These are phyloP conservation scores for Chlorodrepanis virens DNA, from an alignment of 2,113 vertebrate genomes.

Conservation along the genomic window DNA sequence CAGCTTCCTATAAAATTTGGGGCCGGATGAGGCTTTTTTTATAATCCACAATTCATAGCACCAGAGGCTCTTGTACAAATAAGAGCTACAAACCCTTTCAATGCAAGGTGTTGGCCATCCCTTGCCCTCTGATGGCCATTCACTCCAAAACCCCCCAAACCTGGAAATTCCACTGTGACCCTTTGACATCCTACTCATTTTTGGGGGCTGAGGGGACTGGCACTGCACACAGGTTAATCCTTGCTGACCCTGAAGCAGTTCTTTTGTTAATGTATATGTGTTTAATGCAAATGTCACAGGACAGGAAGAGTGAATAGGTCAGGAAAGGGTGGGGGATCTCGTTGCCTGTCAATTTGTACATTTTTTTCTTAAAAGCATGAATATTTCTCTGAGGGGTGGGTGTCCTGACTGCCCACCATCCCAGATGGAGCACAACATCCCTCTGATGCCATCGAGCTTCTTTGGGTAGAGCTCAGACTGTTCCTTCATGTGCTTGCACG, in stretches of 20 bases:
- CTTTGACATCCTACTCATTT: background rate
- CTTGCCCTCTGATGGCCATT: background rate
- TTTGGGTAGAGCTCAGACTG: background rate
- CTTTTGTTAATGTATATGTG: background rate
- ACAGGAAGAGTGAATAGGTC: background rate
- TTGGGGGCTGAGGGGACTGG: background rate
- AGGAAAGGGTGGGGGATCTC: background rate
- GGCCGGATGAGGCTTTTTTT: background rate
- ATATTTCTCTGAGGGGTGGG: background rate
- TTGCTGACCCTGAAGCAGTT: background rate
- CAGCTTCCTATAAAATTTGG: background rate
- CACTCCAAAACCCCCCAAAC: background rate
- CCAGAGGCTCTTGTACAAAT: background rate
- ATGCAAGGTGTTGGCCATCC: accelerated
- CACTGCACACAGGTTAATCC: background rate
- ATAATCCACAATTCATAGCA: background rate
- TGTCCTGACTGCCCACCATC: background rate
- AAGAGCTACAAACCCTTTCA: background rate
- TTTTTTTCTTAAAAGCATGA: background rate
- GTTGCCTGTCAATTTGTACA: background rate
- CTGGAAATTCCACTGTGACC: background rate
- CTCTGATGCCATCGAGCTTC: accelerated
- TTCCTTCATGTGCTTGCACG: accelerated
- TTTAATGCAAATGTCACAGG: background rate
- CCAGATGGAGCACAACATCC: background rate